phyloP scores from a whole-genome alignment of 2,113 vertebrate species.

The Sceloporus undulatus region DNA sequence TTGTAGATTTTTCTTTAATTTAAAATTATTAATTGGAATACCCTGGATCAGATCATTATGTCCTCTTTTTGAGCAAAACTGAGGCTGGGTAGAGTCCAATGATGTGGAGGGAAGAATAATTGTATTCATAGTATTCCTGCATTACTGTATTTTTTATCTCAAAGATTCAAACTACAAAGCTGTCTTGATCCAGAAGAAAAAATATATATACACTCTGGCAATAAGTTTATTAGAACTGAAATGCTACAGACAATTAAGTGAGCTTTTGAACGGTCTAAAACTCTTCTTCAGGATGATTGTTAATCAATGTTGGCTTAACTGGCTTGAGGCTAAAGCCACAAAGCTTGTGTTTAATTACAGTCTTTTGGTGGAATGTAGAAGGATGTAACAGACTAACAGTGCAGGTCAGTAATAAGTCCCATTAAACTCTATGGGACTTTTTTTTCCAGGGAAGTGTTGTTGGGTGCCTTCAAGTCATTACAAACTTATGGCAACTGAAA shows the following conservation, averaged over 20 bases:
- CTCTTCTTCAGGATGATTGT: background rate
- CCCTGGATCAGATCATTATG: background rate
- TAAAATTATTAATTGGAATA: background rate
- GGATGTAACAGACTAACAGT: background rate
- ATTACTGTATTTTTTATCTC: background rate
- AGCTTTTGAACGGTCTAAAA: background rate
- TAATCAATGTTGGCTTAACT: background rate
- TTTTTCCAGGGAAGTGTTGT: no score
- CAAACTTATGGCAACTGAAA: no score
- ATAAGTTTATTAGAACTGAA: background rate
- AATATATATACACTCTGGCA: background rate
- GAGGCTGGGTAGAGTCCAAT: background rate
- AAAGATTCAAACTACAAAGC: background rate
- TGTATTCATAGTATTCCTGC: background rate
- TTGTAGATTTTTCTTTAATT: background rate
- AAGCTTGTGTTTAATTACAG: background rate
- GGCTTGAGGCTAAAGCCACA: background rate
- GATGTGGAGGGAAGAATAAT: background rate
- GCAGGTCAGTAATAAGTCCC: background rate
- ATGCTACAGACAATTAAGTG: background rate
- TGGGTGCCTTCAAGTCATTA: no score
- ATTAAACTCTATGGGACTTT: background rate
- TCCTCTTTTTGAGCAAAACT: background rate
- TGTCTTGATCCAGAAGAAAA: background rate
- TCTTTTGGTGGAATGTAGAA: background rate